phyloP scores from a whole-genome alignment of 2,797 vertebrate species.

The Galagoides demidoff region DNA sequence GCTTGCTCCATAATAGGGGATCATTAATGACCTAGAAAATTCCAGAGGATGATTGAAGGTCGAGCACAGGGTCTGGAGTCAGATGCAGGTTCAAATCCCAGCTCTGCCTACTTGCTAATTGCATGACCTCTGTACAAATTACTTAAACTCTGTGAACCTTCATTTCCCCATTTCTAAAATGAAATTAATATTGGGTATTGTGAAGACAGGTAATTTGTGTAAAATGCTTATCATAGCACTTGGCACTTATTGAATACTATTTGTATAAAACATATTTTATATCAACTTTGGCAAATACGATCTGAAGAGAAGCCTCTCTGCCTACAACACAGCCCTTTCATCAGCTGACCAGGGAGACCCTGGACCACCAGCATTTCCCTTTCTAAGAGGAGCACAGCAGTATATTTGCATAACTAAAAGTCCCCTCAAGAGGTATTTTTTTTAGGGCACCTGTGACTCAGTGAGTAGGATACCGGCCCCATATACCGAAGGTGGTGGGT shows the following conservation, averaged over 20 bases:
- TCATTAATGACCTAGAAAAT: background rate
- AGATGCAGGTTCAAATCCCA: background rate
- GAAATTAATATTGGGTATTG: background rate
- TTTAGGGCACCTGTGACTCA: background rate
- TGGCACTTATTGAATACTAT: background rate
- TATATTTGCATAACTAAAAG: conserved; percentile 31
- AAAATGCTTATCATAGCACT: background rate
- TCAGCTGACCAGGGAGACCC: background rate
- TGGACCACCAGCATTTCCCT: background rate
- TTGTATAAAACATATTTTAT: background rate
- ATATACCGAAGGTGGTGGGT: too few relatives aligned
- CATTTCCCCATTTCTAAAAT: conserved; percentile 3
- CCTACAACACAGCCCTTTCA: background rate
- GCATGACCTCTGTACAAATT: background rate
- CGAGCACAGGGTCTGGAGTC: background rate
- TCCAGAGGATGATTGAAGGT: background rate
- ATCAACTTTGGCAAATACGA: background rate
- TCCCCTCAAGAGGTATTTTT: background rate
- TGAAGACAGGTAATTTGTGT: background rate
- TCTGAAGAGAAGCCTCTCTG: background rate
- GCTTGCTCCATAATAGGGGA: background rate
- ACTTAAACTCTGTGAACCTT: background rate
- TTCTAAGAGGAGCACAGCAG: background rate
- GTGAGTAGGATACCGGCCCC: too few relatives aligned
- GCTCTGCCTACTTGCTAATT: background rate